These are phyloP conservation scores for Conistra vaccinii DNA, from an alignment of 2,888 invertebrate species.

Conservation along the genomic window DNA sequence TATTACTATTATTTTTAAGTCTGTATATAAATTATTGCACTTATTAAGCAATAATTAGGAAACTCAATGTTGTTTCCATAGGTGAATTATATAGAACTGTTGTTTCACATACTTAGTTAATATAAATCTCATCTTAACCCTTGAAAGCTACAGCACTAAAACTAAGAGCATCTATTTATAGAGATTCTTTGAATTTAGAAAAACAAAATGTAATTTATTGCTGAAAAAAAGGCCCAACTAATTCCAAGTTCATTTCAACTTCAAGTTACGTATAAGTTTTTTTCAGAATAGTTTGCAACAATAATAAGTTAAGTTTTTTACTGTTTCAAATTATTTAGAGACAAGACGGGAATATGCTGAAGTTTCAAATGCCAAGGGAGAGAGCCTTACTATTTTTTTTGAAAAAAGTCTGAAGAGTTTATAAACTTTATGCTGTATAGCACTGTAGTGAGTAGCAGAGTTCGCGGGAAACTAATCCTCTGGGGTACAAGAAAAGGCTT, in stretches of 20 bases:
- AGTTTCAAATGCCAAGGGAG: conserved; percentile 4
- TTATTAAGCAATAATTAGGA: too few species aligned
- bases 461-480: conserved; percentile 41
- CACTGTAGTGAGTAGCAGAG: conserved; percentile 16
- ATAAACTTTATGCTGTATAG: conserved; percentile 25
- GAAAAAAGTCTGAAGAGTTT: conserved; percentile 15
- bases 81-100: too few species aligned
- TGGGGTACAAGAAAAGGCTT: conserved; percentile 35
- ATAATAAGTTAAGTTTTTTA: background rate
- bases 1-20: too few species aligned
- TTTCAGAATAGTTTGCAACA: background rate
- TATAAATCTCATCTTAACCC: too few species aligned
- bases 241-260: background rate
- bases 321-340: background rate
- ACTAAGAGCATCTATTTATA: background rate
- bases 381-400: conserved; percentile 14
- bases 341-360: background rate
- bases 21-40: too few species aligned
- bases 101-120: too few species aligned
- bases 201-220: background rate
- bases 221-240: background rate
- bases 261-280: background rate
- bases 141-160: background rate
- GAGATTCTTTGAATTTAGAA: background rate
- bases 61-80: too few species aligned